Percentiles rank a stretch among this genome's conserved stretches.
Conservation (phyloP, 2,113 vertebrate genomes). For the Regulus satrapa region DNA sequence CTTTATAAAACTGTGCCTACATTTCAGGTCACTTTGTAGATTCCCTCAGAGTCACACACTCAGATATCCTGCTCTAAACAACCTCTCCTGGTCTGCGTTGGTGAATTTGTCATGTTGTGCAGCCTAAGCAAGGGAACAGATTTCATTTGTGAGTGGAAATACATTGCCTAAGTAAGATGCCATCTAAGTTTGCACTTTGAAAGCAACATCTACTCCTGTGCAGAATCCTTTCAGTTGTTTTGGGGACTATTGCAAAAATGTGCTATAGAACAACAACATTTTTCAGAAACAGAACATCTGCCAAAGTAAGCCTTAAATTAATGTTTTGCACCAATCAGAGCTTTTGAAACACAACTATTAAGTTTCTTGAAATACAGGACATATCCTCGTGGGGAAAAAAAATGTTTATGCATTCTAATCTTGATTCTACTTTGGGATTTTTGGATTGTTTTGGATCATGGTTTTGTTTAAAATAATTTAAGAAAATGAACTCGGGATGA, state of each 20-base stretch:
- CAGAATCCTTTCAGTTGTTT: background rate
- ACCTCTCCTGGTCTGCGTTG: background rate
- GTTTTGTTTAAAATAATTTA: background rate
- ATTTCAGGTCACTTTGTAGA: background rate
- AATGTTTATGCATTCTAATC: background rate
- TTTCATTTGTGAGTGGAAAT: background rate
- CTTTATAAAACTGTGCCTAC: background rate
- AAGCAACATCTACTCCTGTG: background rate
- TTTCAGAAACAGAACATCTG: background rate
- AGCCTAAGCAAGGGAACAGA: background rate
- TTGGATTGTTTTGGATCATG: background rate
- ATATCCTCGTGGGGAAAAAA: background rate
- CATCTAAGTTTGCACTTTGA: background rate
- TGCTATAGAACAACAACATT: background rate
- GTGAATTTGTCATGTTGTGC: background rate
- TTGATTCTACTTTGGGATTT: background rate
- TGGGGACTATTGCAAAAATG: background rate
- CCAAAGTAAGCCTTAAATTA: background rate
- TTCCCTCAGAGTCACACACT: background rate
- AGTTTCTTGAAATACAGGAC: background rate
- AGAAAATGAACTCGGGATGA: background rate
- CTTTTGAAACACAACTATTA: background rate
- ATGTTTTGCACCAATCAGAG: background rate
- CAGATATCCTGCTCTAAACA: background rate
- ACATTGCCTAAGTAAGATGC: background rate